Percentiles rank a stretch among this genome's conserved stretches.
Evolutionary conservation across 2,797 vertebrate genomes (phyloP).

Genomic region (Zalophus californianus): DNA sequence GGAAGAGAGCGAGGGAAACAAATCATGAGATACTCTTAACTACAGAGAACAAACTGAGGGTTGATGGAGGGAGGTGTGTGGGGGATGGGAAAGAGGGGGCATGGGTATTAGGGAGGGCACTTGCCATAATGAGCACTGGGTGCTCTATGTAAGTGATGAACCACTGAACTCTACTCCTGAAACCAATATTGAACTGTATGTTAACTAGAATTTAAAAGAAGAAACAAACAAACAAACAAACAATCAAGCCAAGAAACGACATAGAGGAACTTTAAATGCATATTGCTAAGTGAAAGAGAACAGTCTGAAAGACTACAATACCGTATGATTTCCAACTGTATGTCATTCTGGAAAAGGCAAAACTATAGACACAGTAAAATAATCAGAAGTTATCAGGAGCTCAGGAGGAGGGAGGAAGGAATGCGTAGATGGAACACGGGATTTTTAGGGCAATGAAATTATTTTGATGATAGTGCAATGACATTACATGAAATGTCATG

Average conservation of each 20-base stretch:
- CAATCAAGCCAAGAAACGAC: neutral
- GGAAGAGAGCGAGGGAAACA: neutral
- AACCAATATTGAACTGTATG: neutral
- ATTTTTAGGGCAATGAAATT: neutral
- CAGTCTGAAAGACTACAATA: neutral
- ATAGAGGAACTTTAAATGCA: neutral
- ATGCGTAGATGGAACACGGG: neutral
- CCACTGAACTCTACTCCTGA: neutral
- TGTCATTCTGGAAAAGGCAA: constrained; percentile 1
- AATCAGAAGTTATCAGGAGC: neutral
- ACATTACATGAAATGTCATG: neutral
- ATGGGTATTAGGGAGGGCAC: neutral
- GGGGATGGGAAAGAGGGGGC: neutral
- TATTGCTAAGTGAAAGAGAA: neutral
- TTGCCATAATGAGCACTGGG: neutral
- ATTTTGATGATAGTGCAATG: neutral
- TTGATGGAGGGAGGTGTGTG: neutral
- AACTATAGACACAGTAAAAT: constrained; percentile 6
- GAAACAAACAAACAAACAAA: constrained; percentile 24
- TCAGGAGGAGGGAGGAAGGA: neutral
- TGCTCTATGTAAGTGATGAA: neutral
- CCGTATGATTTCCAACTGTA: neutral
- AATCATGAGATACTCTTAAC: neutral
- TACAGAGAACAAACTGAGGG: neutral
- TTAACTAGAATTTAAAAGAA: neutral